Percentiles rank a stretch among this genome's conserved stretches.
These are phyloP conservation scores for Lagocephalus sceleratus DNA, from an alignment of 2,797 vertebrate species.

Conservation along the genomic window DNA sequence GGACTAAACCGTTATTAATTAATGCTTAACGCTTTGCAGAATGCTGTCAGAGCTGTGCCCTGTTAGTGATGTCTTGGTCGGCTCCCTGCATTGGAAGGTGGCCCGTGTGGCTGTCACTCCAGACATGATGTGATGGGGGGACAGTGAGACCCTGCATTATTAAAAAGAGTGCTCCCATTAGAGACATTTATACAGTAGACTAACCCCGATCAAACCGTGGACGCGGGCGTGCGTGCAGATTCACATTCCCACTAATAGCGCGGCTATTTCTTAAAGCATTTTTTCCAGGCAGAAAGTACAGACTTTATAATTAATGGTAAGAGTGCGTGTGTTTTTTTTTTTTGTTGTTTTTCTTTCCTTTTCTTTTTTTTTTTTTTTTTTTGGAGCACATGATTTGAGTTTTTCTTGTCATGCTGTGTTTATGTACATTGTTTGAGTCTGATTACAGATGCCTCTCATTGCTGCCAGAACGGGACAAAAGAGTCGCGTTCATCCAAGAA, in stretches of 20 bases:
- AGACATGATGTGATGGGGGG: conserved; percentile 40
- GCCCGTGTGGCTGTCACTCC: conserved; percentile 57
- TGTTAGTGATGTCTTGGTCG: background rate
- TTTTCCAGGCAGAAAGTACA: conserved; percentile 25
- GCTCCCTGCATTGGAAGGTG: conserved; percentile 8
- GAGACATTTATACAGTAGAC: conserved; percentile 62
- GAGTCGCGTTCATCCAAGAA: conserved; percentile 47
- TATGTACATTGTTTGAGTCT: conserved; percentile 19
- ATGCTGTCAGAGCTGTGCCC: background rate
- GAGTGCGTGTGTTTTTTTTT: conserved; percentile 9
- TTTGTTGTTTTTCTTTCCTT: conserved; percentile 14
- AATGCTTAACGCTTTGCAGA: background rate
- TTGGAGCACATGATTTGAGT: conserved; percentile 4
- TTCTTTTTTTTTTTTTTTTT: conserved; percentile 10
- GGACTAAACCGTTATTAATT: no score
- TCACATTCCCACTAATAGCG: conserved; percentile 9
- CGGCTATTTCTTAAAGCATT: conserved; percentile 6
- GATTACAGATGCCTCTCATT: conserved; percentile 26
- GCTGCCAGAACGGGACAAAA: conserved; percentile 28
- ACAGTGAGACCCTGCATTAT: conserved; percentile 62
- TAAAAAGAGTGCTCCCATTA: conserved; percentile 65
- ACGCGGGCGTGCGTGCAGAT: conserved; percentile 6
- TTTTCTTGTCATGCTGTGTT: conserved; percentile 19
- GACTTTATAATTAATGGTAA: conserved; percentile 13
- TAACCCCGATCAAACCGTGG: conserved; percentile 46